Base-by-base conservation (phyloP, 1,140 invertebrate species). In the Ostrea denselamellosa region DNA sequence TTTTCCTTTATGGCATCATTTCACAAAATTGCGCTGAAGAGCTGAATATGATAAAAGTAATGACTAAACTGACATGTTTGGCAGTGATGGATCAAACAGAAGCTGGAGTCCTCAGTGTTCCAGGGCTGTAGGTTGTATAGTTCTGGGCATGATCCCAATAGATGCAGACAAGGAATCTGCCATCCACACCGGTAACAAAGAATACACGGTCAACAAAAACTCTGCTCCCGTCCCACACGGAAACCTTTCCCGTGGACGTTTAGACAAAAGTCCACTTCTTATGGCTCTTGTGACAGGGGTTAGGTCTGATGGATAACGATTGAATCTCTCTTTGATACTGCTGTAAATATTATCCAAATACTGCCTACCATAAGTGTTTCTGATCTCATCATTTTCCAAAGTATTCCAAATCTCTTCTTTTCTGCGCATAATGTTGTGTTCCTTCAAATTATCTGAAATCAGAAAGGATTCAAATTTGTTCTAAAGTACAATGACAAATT, bases 201-300 rank as follows among this genome's bases (percentile, higher is more conserved):
- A 89, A 77, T 92, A 93, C 22, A 94, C 22, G 19, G 83, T 92
- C 56, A 93, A 90, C 10, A 95, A 14, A 51, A 93, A 87, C 56
- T 93, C 93, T 12, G 92, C 94, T 3, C 93, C 93, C 5, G 90
- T 90, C 12, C 93, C 93, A 71, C 93, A 94, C 0, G 92, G 92
- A 87, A 94, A 95, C 2, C 92, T 89, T 51, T 93, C 91, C 10
- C 91, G 87, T 4, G 94, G 94, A 54, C 92, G 85, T 71, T 93
- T 94, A n/a, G 94, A 95, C 0, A 95, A 90, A 14, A 95, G 90
- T 14, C 91, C 92, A 88, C 92, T 93, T 12, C 93, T 90, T 86
- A 94, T 92, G 12, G 93, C 93, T 14, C 93, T 90, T 2, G 93
- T 91, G n/a, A 94, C 92, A 12, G 94, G 93, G 52, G 92, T 93